A percentile compares a stretch with the other conserved stretches of the same genome.
phyloP scores from a whole-genome alignment of 2,888 invertebrate species.

The Exephanes ischioxanthus region DNA sequence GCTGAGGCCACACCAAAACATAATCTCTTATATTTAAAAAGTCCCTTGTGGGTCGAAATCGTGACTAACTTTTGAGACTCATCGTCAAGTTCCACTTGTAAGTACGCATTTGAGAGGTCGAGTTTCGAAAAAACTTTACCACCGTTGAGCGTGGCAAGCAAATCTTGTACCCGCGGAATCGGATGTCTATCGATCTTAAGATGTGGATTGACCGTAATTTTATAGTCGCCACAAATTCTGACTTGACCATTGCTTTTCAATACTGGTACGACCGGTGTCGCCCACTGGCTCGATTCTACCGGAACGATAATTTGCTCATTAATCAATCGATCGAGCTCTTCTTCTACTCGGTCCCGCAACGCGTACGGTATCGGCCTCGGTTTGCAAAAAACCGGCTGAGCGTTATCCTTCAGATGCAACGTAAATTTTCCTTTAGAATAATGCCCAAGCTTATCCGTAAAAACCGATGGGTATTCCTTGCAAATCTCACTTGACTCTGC shows the following conservation, averaged over 20 bases:
- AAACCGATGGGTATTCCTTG: constrained; percentile 36
- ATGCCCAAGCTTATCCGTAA: constrained; percentile 53
- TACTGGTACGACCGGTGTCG: constrained; percentile 79
- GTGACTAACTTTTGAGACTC: constrained; percentile 75
- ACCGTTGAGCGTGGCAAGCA: constrained; percentile 69
- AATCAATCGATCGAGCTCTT: constrained; percentile 69
- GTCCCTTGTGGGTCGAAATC: constrained; percentile 78
- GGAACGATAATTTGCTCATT: constrained; percentile 62
- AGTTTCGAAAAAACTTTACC: constrained; percentile 81
- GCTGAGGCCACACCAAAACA: constrained; percentile 41
- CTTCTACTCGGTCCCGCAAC: constrained; percentile 69
- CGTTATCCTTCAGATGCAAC: constrained; percentile 61
- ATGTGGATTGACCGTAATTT: constrained; percentile 76
- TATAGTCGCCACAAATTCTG: constrained; percentile 79
- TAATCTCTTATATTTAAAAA: constrained; percentile 67
- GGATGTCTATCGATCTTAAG: constrained; percentile 73
- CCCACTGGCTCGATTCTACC: constrained; percentile 75
- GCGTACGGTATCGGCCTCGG: constrained; percentile 74
- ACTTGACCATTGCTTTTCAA: constrained; percentile 77
- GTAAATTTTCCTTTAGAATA: constrained; percentile 55
- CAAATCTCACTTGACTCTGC: neutral
- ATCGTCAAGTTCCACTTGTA: constrained; percentile 77
- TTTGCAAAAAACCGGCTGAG: constrained; percentile 62
- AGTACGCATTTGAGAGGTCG: constrained; percentile 80
- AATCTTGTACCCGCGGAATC: constrained; percentile 70